phyloP scores from a whole-genome alignment of 2,113 vertebrate species.

The Pterophyllum scalare region DNA sequence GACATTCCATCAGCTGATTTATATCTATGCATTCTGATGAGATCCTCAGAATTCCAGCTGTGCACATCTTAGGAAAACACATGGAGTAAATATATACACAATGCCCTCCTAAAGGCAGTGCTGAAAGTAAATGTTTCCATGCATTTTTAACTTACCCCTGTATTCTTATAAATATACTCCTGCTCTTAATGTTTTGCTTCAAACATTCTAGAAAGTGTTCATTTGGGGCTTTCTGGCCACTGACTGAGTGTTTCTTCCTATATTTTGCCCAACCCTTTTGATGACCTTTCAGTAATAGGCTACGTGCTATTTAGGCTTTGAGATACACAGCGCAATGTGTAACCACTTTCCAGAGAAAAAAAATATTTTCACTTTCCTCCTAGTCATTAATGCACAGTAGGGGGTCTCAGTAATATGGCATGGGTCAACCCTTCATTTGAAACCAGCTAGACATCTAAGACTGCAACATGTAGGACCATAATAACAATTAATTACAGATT shows the following conservation, averaged over 20 bases:
- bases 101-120: conserved; percentile 6
- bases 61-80: conserved; percentile 22
- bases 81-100: conserved; percentile 13
- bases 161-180: conserved; percentile 31
- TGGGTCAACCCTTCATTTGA: conserved; percentile 58
- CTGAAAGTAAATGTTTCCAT: conserved; percentile 9
- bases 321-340: conserved; percentile 40
- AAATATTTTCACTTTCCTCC: conserved; percentile 48
- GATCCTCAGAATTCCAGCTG: conserved; percentile 45
- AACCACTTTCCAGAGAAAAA: conserved; percentile 39
- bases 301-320: conserved; percentile 50
- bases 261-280: conserved; percentile 61
- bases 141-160: conserved; percentile 16
- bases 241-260: conserved; percentile 27
- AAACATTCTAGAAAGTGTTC: conserved; percentile 36
- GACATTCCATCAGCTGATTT: conserved; percentile 47
- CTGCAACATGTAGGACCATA: conserved; percentile 28
- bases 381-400: conserved; percentile 72
- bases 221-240: conserved; percentile 38
- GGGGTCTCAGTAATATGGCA: conserved; percentile 63
- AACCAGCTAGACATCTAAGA: conserved; percentile 49
- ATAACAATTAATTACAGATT: conserved; percentile 59
- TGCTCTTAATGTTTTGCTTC: conserved; percentile 36
- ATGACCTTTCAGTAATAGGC: conserved; percentile 68
- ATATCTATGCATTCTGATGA: conserved; percentile 58